phyloP scores from a whole-genome alignment of 2,888 invertebrate genomes.

The Noctua fimbriata region DNA sequence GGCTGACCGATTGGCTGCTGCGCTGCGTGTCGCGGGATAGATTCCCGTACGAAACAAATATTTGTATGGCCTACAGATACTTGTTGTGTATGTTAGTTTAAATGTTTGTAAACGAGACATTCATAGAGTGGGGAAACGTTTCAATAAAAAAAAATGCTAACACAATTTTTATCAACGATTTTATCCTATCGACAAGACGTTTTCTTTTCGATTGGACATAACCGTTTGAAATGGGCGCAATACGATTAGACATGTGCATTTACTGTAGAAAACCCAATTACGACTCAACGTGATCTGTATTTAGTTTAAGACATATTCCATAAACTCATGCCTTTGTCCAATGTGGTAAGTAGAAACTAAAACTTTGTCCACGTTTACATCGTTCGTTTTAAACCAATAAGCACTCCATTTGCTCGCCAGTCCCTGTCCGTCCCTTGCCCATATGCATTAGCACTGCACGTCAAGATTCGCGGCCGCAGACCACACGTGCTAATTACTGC shows the following conservation, averaged over 20 bases:
- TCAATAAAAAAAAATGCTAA: too few species aligned
- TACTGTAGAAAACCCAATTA: neutral
- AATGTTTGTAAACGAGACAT: neutral
- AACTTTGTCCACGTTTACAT: neutral
- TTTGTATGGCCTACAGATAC: neutral
- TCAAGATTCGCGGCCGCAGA: constrained; percentile 46
- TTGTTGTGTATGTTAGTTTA: neutral
- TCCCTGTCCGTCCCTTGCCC: constrained; percentile 34
- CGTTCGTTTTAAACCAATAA: neutral
- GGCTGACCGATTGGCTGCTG: neutral
- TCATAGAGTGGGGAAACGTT: neutral
- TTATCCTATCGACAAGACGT: too few species aligned
- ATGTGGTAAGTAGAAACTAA: too few species aligned
- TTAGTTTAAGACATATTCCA: neutral
- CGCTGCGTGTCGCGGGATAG: neutral
- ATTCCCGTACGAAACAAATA: neutral
- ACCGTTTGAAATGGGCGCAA: neutral
- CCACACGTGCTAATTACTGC: constrained; percentile 46
- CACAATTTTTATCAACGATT: too few species aligned
- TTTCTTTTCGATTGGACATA: too few species aligned
- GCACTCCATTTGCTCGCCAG: constrained; percentile 14
- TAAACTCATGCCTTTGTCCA: neutral
- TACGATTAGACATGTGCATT: neutral
- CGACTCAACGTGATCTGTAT: too few species aligned
- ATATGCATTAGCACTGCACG: constrained; percentile 50